Evolutionary conservation across 2,113 vertebrate species (phyloP), one percentile per base, ranked within the genome.

Genomic region (Zosterops pallidus): DNA sequence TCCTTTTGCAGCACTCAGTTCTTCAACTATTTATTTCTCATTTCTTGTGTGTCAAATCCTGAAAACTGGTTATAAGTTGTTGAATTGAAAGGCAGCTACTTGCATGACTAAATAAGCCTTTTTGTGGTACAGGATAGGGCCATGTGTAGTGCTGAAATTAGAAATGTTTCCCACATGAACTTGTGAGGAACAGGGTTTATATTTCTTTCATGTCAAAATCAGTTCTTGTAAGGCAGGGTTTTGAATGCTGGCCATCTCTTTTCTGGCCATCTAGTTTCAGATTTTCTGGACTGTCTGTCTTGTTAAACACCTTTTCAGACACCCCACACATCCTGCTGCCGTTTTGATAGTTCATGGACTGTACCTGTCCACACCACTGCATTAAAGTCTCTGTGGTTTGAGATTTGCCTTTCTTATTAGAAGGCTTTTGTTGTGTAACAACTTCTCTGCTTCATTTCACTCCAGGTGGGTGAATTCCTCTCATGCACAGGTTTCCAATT

Each of bases 271-370:
- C 37, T 39, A 39, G 37, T 56, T 69, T 67, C 56, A 11, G n/a
- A 35, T 53, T 50, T 49, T 75, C 35, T n/a, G 67, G 64, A 31
- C 26, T 19, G 13, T 59, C 44, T 92, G 17, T 39, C 50, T 19
- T 59, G 35, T 93, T 52, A 64, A 71, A 56, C 20, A 33, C 57
- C 37, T 52, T 55, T 80, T 29, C 49, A 53, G 64, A 5, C 25
- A 16, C 21, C 12, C 18, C 19, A 5, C 0, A 0, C 18, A 4
- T 77, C 52, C n/a, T n/a, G n/a, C n/a, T n/a, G n/a, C n/a, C n/a
- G n/a, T n/a, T n/a, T n/a, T n/a, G n/a, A n/a, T n/a, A n/a, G n/a
- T n/a, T n/a, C n/a, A n/a, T n/a, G n/a, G n/a, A n/a, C n/a, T n/a
- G n/a, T n/a, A n/a, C n/a, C n/a, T n/a, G n/a, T n/a, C n/a, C n/a